These are phyloP conservation scores for Poeciliopsis occidentalis DNA, from an alignment of 2,113 vertebrate genomes.

Conservation along the genomic window DNA sequence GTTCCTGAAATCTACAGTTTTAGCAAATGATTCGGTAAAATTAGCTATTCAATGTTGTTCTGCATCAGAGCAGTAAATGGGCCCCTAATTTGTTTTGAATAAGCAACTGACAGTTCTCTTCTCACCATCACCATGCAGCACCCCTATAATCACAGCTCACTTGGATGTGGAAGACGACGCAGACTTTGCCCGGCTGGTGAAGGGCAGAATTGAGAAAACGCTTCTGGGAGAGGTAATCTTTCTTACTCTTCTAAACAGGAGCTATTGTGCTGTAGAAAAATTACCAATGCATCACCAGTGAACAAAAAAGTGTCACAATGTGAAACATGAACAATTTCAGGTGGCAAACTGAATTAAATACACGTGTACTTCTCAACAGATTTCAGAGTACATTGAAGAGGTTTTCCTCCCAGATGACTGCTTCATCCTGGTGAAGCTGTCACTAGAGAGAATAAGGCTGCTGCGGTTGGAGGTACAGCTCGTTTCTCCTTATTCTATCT, in stretches of 20 bases:
- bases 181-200: constrained; percentile 94
- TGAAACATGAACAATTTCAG: background rate
- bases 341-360: background rate
- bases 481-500: background rate
- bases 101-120: background rate
- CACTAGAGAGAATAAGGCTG: constrained; percentile 92
- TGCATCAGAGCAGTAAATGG: background rate
- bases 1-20: background rate
- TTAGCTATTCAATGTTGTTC: background rate
- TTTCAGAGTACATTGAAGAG: constrained; percentile 97
- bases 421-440: constrained; percentile 94
- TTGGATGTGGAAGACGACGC: constrained; percentile 90
- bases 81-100: constrained; percentile 12
- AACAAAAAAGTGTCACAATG: background rate
- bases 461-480: constrained; percentile 89
- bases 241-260: background rate
- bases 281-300: background rate
- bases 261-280: background rate
- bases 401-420: constrained; percentile 97
- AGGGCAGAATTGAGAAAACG: constrained; percentile 98
- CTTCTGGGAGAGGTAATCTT: constrained; percentile 91
- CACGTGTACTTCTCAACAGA: constrained; percentile 72
- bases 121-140: constrained; percentile 75
- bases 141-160: constrained; percentile 96
- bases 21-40: background rate